Conservation (phyloP, 2,888 invertebrate species). For the Campaea margaritaria region DNA sequence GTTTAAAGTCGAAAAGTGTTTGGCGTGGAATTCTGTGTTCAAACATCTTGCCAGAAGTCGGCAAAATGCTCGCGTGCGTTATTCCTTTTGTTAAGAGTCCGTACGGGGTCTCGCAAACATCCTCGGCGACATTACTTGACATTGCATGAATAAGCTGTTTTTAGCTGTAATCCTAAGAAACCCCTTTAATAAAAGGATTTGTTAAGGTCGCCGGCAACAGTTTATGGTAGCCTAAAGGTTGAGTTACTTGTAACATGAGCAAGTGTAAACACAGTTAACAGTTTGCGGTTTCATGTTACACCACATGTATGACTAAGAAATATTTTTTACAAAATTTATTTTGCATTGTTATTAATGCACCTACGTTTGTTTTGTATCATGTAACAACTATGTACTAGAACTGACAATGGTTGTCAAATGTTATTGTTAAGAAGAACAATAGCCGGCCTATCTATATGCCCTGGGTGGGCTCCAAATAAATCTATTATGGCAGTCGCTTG, state of each 20-base stretch:
- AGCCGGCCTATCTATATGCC: conserved; percentile 35
- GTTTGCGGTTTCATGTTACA: conserved; percentile 8
- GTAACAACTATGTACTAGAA: conserved; percentile 18
- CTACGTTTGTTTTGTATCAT: conserved; percentile 24
- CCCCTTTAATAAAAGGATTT: conserved; percentile 28
- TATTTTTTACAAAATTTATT: conserved; percentile 5
- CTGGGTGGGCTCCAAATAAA: conserved; percentile 26
- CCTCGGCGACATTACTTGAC: conserved; percentile 54
- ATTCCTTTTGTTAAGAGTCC: conserved; percentile 63
- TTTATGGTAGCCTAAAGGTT: not conserved
- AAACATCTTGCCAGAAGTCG: conserved; percentile 56
- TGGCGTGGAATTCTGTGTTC: conserved; percentile 49
- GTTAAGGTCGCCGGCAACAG: not conserved
- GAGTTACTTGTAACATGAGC: not conserved
- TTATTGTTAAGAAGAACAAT: conserved; percentile 60
- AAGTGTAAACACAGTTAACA: conserved; percentile 2
- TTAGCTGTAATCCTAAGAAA: conserved; percentile 20
- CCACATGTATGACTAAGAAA: not conserved
- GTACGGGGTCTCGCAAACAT: conserved; percentile 51
- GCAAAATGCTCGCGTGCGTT: conserved; percentile 65
- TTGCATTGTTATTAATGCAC: conserved; percentile 5
- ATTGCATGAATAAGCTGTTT: conserved; percentile 50
- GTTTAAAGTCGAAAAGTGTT: conserved; percentile 48
- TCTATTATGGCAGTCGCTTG: conserved; percentile 20
- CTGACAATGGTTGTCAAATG: conserved; percentile 58